These are phyloP conservation scores for Cerastis leucographa DNA, from an alignment of 2,888 invertebrate species.

Conservation along the genomic window DNA sequence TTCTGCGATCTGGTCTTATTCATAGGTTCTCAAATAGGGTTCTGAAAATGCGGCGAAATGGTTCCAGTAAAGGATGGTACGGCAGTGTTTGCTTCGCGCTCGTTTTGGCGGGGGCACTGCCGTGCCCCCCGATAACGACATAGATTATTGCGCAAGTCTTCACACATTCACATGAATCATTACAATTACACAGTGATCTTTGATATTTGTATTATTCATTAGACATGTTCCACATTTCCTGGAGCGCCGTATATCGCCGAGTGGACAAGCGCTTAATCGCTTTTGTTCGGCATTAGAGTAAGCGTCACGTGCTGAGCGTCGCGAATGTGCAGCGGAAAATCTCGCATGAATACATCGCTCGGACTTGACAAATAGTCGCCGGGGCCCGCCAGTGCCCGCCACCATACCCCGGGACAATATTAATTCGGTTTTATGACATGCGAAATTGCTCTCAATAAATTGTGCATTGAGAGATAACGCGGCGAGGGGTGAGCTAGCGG, in stretches of 20 bases:
- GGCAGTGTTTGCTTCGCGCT: too few species aligned
- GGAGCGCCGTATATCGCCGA: slow-evolving; percentile 35
- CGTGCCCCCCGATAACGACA: too few species aligned
- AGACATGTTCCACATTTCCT: slow-evolving; percentile 34
- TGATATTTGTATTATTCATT: slow-evolving; percentile 41
- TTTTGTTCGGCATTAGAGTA: slow-evolving; percentile 27
- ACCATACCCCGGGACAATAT: slow-evolving; percentile 69
- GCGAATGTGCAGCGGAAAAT: slow-evolving; percentile 51
- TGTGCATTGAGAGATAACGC: slow-evolving; percentile 79
- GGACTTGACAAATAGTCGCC: slow-evolving; percentile 54
- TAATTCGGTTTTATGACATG: slow-evolving; percentile 90
- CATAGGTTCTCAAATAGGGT: too few species aligned
- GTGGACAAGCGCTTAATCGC: slow-evolving; percentile 24
- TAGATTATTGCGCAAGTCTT: background rate
- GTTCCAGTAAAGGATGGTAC: too few species aligned
- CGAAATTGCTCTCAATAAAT: slow-evolving; percentile 89
- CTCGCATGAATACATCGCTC: slow-evolving; percentile 24
- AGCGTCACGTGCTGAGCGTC: slow-evolving; percentile 48
- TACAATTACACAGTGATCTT: slow-evolving; percentile 21
- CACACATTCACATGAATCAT: slow-evolving; percentile 12
- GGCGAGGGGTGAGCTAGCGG: slow-evolving; percentile 51
- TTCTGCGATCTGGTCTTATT: too few species aligned
- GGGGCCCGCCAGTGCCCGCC: background rate
- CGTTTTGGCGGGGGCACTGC: too few species aligned
- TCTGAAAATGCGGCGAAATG: too few species aligned